Percentiles rank a stretch among this genome's conserved stretches.
phyloP scores from a whole-genome alignment of 2,113 vertebrate genomes.

The Grammomys dolichurus region DNA sequence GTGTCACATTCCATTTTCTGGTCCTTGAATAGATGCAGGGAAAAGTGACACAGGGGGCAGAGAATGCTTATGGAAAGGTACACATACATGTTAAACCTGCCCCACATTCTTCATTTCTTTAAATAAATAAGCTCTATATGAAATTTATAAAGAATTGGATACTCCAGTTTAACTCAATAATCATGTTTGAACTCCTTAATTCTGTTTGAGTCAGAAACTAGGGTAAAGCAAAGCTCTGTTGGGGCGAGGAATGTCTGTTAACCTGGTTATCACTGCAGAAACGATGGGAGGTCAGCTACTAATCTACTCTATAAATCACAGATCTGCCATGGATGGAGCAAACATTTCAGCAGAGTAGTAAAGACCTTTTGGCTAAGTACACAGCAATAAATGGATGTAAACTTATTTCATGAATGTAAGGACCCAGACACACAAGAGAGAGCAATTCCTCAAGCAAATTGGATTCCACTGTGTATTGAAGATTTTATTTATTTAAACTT shows the following conservation, averaged over 20 bases:
- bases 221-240: neutral
- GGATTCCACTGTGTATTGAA: neutral
- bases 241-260: neutral
- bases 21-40: neutral
- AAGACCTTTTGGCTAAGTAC: neutral
- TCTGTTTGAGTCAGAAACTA: neutral
- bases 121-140: conserved; percentile 6
- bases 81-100: neutral
- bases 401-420: conserved; percentile 26
- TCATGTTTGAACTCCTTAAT: neutral
- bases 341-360: neutral
- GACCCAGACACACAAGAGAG: conserved; percentile 1
- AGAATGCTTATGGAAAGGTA: neutral
- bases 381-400: conserved; percentile 7
- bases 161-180: conserved; percentile 26
- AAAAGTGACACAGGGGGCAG: neutral
- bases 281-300: neutral
- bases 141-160: conserved; percentile 1
- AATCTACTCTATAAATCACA: neutral
- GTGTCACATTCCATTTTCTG: neutral
- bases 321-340: neutral
- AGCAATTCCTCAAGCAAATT: conserved; percentile 12
- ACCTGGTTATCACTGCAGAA: neutral
- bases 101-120: conserved; percentile 13
- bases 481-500: conserved; percentile 48